Percentiles rank a stretch among this genome's conserved stretches.
These are phyloP conservation scores for Podarcis muralis DNA, from an alignment of 2,113 vertebrate genomes.

Conservation along the genomic window DNA sequence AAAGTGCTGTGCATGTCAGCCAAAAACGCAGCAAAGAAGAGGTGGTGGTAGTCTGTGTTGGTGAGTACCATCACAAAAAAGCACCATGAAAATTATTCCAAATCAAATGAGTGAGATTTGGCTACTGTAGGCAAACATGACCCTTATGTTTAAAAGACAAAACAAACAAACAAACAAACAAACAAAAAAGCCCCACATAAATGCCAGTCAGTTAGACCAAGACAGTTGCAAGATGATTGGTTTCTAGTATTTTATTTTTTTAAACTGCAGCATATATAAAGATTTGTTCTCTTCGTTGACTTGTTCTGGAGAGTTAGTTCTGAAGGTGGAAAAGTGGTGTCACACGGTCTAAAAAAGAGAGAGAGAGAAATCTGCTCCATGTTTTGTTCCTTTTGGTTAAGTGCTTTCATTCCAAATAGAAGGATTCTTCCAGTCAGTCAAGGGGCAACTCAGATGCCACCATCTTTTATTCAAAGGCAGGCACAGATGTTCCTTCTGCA, in stretches of 20 bases:
- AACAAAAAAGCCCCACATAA: too few species aligned
- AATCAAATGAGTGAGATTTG: not conserved
- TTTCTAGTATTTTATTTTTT: not conserved
- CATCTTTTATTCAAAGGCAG: slow-evolving; percentile 91
- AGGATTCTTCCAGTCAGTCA: slow-evolving; percentile 82
- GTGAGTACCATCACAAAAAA: too few species aligned
- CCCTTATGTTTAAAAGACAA: too few species aligned
- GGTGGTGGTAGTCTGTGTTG: too few species aligned
- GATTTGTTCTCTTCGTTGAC: not conserved
- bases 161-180: too few species aligned
- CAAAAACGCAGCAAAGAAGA: too few species aligned
- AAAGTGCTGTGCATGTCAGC: too few species aligned
- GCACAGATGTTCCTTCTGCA: slow-evolving; percentile 94
- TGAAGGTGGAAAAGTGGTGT: not conserved
- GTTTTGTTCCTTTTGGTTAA: slow-evolving; percentile 40
- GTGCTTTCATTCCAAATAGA: slow-evolving; percentile 50
- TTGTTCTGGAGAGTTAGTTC: not conserved
- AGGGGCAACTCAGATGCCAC: slow-evolving; percentile 83
- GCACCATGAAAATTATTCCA: not conserved
- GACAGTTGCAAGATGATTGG: not conserved
- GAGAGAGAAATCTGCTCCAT: slow-evolving; percentile 5
- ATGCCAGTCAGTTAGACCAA: too few species aligned
- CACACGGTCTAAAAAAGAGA: not conserved
- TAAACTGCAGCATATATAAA: not conserved
- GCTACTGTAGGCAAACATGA: not conserved